Evolutionary conservation across 2,888 invertebrate genomes (phyloP).

Genomic region (Salticus scenicus): DNA sequence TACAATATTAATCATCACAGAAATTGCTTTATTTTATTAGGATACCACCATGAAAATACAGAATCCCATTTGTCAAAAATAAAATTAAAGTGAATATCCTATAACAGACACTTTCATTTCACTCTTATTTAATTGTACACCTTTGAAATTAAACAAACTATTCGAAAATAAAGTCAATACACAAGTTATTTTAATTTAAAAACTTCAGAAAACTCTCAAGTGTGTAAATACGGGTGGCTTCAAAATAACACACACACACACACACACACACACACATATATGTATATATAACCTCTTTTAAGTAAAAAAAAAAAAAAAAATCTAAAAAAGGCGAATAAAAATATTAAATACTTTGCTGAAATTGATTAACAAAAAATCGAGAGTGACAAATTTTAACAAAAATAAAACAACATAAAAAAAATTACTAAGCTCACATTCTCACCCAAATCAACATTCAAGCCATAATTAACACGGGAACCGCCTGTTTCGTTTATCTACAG

Average conservation of each 20-base stretch:
- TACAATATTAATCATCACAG: no score
- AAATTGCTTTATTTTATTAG: no score
- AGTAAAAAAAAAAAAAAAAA: not conserved
- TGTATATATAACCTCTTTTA: no score
- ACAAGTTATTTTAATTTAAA: not conserved
- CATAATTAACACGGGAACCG: slow-evolving; percentile 8
- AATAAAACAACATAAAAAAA: not conserved
- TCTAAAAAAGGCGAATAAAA: not conserved
- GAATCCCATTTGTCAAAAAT: no score
- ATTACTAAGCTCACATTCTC: not conserved
- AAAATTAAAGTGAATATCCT: no score
- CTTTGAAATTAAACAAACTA: no score
- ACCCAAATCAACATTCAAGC: not conserved
- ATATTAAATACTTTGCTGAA: not conserved
- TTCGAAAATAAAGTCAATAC: not conserved
- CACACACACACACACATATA: no score
- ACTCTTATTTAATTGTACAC: no score
- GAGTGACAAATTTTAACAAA: slow-evolving; percentile 10
- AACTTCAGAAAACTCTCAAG: not conserved
- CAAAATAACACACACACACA: not conserved
- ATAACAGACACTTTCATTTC: no score
- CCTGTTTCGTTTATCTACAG: not conserved
- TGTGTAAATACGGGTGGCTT: slow-evolving; percentile 10
- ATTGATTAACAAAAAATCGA: slow-evolving; percentile 20
- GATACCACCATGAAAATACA: no score